phyloP scores from a whole-genome alignment of 1,140 invertebrate genomes.

The Ceratoteleas bidentatus region DNA sequence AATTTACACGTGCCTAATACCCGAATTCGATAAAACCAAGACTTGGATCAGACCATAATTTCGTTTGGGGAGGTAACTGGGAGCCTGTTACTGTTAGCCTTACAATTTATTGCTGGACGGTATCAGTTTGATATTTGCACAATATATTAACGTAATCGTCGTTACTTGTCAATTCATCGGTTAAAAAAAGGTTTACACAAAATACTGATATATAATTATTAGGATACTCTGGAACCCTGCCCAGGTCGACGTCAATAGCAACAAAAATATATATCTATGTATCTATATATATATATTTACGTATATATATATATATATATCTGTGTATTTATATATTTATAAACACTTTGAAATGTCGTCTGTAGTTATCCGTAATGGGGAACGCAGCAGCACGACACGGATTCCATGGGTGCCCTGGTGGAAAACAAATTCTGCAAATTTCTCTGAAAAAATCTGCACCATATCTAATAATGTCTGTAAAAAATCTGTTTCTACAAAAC shows the following conservation, averaged over 20 bases:
- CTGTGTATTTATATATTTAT: no score
- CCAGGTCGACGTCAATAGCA: constrained; percentile 76
- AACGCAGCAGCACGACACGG: constrained; percentile 63
- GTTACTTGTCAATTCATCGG: constrained; percentile 74
- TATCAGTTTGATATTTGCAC: constrained; percentile 80
- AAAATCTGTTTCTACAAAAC: no score
- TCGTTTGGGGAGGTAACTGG: constrained; percentile 34
- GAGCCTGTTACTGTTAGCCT: constrained; percentile 70
- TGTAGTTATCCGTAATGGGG: constrained; percentile 72
- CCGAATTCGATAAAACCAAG: constrained; percentile 3
- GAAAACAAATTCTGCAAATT: no score
- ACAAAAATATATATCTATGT: constrained; percentile 75
- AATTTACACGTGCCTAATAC: constrained; percentile 16
- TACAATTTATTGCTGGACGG: constrained; percentile 80
- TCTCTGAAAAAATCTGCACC: no score
- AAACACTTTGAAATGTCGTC: constrained; percentile 70
- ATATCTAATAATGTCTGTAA: no score
- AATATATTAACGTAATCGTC: constrained; percentile 80
- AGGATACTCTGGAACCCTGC: constrained; percentile 76
- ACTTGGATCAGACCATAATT: constrained; percentile 6
- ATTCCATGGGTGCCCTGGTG: constrained; percentile 40
- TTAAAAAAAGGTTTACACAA: constrained; percentile 74
- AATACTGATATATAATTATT: constrained; percentile 79
- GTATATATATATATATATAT: constrained; percentile 74
- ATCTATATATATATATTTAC: constrained; percentile 69